Percentiles rank a stretch among this genome's conserved stretches.
Evolutionary conservation across 2,113 vertebrate species (phyloP).

Genomic region (Grammomys surdaster): DNA sequence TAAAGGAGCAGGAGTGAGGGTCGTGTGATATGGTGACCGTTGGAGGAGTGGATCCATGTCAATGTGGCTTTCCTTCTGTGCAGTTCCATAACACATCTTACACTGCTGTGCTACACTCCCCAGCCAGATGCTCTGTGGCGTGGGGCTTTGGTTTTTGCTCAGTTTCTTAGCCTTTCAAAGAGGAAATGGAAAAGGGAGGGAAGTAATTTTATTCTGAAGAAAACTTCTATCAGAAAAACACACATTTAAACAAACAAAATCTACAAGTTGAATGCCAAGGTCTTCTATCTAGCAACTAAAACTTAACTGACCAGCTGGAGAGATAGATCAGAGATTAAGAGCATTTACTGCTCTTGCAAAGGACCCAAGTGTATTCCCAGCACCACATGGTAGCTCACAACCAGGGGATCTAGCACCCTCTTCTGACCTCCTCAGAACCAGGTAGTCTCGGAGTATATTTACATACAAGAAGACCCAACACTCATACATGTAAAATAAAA

Average conservation of each 20-base stretch:
- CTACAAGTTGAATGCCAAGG: slow-evolving; percentile 27
- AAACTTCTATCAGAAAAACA: slow-evolving; percentile 60
- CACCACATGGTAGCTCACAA: not conserved
- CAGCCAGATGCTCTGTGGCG: slow-evolving; percentile 36
- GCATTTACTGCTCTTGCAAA: not conserved
- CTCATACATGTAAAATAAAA: not conserved
- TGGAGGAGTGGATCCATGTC: slow-evolving; percentile 40
- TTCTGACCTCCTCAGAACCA: not conserved
- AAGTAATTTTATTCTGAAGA: slow-evolving; percentile 37
- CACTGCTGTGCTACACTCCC: not conserved
- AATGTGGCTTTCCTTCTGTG: not conserved
- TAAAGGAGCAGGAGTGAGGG: slow-evolving; percentile 1
- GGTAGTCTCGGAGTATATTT: not conserved
- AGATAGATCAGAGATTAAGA: not conserved
- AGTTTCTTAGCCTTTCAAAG: not conserved
- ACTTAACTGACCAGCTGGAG: not conserved
- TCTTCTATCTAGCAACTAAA: slow-evolving; percentile 52
- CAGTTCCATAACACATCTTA: not conserved
- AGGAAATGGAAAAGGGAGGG: accelerated
- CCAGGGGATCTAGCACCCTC: not conserved
- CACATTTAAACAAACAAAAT: slow-evolving; percentile 8
- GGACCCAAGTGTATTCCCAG: not conserved
- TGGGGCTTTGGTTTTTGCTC: accelerated
- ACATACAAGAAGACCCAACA: not conserved
- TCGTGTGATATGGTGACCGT: not conserved